Conservation (phyloP, 1,140 invertebrate species). For the Calosoma granatense region DNA sequence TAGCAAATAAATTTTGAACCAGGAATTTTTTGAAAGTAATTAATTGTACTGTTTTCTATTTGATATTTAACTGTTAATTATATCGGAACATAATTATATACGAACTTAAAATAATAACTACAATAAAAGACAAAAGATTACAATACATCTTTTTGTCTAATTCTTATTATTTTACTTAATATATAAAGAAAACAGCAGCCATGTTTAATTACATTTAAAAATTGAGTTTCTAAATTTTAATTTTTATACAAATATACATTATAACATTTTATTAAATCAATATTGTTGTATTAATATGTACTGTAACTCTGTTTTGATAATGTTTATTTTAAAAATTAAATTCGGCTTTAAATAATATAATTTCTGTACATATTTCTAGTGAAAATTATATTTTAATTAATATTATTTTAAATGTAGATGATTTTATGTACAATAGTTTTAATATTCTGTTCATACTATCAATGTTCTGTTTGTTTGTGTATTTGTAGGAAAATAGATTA, state of each 20-base stretch:
- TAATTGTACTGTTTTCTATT: not conserved
- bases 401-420: not conserved
- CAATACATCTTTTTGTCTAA: no score
- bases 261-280: no score
- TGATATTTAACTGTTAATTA: not conserved
- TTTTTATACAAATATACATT: no score
- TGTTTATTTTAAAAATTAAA: not conserved
- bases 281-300: not conserved
- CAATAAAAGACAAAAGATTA: no score
- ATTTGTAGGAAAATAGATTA: not conserved
- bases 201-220: no score
- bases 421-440: not conserved
- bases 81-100: no score
- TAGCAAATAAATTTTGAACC: not conserved
- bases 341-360: not conserved
- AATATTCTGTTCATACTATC: not conserved
- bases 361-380: no score
- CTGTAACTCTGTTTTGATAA: not conserved
- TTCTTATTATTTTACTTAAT: no score
- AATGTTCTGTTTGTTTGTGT: not conserved
- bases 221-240: no score
- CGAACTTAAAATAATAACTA: no score
- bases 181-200: no score
- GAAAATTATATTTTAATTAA: not conserved
- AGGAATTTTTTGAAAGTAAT: not conserved